phyloP scores from a whole-genome alignment of 2,797 vertebrate species.

The Pelochelys cantorii region DNA sequence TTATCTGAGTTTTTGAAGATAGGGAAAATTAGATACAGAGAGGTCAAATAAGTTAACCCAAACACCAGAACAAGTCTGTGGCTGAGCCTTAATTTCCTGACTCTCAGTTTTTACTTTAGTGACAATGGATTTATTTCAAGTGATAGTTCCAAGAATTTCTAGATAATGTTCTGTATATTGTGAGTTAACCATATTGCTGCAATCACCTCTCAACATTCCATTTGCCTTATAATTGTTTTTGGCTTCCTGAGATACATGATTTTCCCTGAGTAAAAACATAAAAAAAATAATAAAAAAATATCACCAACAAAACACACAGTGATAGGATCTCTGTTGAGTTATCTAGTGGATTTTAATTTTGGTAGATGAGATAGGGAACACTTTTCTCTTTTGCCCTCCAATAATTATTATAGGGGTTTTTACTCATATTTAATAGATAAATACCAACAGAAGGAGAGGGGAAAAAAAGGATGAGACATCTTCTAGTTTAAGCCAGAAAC shows the following conservation, averaged over 20 bases:
- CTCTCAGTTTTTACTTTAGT: neutral
- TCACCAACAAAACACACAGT: neutral
- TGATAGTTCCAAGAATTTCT: neutral
- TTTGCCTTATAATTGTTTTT: slow-evolving; percentile 20
- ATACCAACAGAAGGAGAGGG: neutral
- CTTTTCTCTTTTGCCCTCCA: neutral
- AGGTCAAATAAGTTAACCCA: neutral
- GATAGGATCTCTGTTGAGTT: neutral
- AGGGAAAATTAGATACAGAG: neutral
- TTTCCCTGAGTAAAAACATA: neutral
- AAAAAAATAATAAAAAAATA: neutral
- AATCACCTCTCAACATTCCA: neutral
- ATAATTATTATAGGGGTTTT: neutral
- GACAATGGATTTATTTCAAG: neutral
- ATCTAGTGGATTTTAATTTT: neutral
- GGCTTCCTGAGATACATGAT: neutral
- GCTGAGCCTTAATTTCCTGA: neutral
- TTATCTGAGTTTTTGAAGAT: neutral
- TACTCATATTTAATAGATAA: slow-evolving; percentile 20
- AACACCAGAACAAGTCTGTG: neutral
- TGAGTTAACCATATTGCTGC: neutral
- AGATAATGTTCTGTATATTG: accelerated
- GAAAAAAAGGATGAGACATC: neutral
- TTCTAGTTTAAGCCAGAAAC: slow-evolving; percentile 53
- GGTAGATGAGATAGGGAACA: neutral